Conservation (phyloP, 2,113 vertebrate species). For the Sinosuthora webbiana region DNA sequence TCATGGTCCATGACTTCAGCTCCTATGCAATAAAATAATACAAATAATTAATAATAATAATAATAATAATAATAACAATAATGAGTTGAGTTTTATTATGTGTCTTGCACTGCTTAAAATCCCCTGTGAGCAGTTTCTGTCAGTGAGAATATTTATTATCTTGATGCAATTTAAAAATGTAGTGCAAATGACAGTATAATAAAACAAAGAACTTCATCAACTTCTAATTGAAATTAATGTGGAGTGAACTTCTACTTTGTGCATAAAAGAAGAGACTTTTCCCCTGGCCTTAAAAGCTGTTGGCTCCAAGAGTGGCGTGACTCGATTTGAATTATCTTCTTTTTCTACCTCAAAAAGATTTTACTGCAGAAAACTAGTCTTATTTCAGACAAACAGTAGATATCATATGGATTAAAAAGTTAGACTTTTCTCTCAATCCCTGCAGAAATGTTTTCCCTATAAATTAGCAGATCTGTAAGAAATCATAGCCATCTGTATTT, state of each 20-base stretch:
- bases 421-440: neutral
- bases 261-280: constrained; percentile 34
- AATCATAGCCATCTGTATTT: neutral
- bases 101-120: constrained; percentile 37
- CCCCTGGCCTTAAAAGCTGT: neutral
- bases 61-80: constrained; percentile 57
- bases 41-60: constrained; percentile 56
- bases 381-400: neutral
- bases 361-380: neutral
- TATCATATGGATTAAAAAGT: neutral
- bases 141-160: constrained; percentile 55
- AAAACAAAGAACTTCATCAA: constrained; percentile 73
- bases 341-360: neutral
- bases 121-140: constrained; percentile 30
- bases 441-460: neutral
- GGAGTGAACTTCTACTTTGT: constrained; percentile 31
- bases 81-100: neutral
- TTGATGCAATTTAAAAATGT: constrained; percentile 62
- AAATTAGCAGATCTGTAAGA: neutral
- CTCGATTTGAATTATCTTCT: neutral
- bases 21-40: neutral
- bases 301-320: neutral
- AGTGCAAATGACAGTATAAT: constrained; percentile 46
- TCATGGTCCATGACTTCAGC: neutral
- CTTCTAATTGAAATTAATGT: constrained; percentile 65